phyloP scores from a whole-genome alignment of 1,140 invertebrate genomes.

The Drosophila nigromelanica region DNA sequence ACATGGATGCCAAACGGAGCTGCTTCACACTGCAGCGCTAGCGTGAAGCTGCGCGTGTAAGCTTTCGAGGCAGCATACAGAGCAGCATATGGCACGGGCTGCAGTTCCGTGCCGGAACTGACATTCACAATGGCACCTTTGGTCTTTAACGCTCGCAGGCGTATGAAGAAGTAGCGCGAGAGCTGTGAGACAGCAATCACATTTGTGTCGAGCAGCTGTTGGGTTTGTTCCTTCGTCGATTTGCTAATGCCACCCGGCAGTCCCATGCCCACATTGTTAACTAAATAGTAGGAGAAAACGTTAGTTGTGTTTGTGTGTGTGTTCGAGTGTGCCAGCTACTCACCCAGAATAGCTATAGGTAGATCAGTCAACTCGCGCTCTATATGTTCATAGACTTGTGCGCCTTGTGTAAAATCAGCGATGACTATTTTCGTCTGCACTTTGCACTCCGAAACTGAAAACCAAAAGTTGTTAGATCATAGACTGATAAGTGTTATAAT shows the following conservation, averaged over 20 bases:
- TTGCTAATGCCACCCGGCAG: conserved; percentile 91
- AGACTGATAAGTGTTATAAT: not conserved
- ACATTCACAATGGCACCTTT: conserved; percentile 95
- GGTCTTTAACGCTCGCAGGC: conserved; percentile 89
- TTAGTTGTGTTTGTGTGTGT: not conserved
- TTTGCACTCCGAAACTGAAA: conserved; percentile 79
- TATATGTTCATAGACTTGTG: conserved; percentile 88
- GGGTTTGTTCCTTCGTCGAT: conserved; percentile 88
- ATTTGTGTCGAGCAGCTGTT: conserved; percentile 94
- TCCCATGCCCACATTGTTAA: conserved; percentile 94
- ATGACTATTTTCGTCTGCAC: conserved; percentile 90
- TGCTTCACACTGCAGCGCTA: conserved; percentile 91
- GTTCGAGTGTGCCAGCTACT: conserved; percentile 35
- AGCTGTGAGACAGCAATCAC: conserved; percentile 92
- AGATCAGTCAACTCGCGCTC: conserved; percentile 88
- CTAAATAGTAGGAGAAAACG: conserved; percentile 84
- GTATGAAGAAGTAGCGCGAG: conserved; percentile 90
- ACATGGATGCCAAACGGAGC: conserved; percentile 89
- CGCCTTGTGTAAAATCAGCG: conserved; percentile 91
- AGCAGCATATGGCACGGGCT: conserved; percentile 93
- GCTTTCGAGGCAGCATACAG: conserved; percentile 94
- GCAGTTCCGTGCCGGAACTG: conserved; percentile 92
- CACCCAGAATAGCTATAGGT: conserved; percentile 92
- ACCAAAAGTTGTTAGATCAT: not conserved
- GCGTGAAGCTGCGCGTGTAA: conserved; percentile 68